Conservation (phyloP, 2,113 vertebrate species). For the Phainopepla nitens region DNA sequence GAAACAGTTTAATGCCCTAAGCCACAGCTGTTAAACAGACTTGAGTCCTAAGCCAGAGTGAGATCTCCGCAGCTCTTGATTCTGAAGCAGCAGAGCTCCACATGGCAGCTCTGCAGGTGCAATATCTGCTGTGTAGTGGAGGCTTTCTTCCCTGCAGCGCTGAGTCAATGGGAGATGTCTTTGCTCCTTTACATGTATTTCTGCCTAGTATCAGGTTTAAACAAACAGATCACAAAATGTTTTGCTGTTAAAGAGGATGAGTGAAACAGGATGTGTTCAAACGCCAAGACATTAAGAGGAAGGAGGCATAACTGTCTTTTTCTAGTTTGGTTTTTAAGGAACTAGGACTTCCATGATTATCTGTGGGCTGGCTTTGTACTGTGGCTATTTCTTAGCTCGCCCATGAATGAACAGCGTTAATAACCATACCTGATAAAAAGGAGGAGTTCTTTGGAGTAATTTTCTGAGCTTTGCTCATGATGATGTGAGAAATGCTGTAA, state of each 20-base stretch:
- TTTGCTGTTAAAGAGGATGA: background rate
- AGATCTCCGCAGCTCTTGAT: background rate
- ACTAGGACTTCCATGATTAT: background rate
- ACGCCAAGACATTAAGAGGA: background rate
- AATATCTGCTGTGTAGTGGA: accelerated
- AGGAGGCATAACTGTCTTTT: background rate
- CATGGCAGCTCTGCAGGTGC: background rate
- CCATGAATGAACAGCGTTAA: background rate
- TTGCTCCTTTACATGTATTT: background rate
- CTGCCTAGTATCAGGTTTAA: background rate
- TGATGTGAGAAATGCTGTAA: background rate
- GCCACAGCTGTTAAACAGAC: background rate
- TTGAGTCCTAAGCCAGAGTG: background rate
- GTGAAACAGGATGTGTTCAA: background rate
- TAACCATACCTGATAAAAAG: background rate
- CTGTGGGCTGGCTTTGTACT: background rate
- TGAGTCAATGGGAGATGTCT: background rate
- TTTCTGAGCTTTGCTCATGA: background rate
- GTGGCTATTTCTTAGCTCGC: background rate
- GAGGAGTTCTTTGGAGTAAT: background rate
- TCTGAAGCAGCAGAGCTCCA: background rate
- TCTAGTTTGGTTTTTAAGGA: background rate
- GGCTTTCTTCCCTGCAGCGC: accelerated
- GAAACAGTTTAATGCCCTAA: background rate
- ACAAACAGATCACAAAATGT: background rate